Evolutionary conservation across 2,888 invertebrate species (phyloP), one percentile per base, ranked within the genome.

Genomic region (Sphaerophoria rueppellii): DNA sequence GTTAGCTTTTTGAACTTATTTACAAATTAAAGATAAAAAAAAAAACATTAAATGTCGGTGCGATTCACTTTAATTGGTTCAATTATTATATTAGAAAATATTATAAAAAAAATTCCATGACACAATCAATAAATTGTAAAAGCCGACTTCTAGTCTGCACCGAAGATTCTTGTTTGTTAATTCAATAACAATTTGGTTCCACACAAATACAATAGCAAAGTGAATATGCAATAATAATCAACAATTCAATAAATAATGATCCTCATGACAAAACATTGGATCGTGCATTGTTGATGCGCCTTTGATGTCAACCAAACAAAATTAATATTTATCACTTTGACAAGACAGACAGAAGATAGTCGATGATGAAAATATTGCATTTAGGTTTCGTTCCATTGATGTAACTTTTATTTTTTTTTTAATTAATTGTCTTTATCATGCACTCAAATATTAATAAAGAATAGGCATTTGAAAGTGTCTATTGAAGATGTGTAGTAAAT

Each of bases 341-440:
- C 24, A 1, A 43, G 52, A 2, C 5, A 2, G 24, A 24, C 24
- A 2, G 24, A 24, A 24, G 24, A 24, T 24, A 24, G 24, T 24
- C 24, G 24, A 2, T 24, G 24, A 24, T 24, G 24, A 24, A 24
- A 24, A 24, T 24, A 24, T 24, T 24, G 24, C 1, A 24, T 24
- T 2, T 24, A 24, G 24, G 24, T 24, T 24, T 24, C 24, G 24
- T 24, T 24, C 2, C 2, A 24, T 24, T 24, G 24, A 24, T 24
- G 24, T 24, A 24, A 24, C 24, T 24, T 24, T 24, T 24, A n/a
- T 24, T 2, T 24, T 24, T 24, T 2, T 24, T 24, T 24, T 24
- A 24, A 65, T 65, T 65, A 50, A 65, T 65, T 50, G 50, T 35
- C 6, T 50, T 37, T 35, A 35, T 65, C 60, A 60, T 50, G 43